Evolutionary conservation across 2,797 vertebrate genomes (phyloP).

Genomic region (Notolepis coatsorum): DNA sequence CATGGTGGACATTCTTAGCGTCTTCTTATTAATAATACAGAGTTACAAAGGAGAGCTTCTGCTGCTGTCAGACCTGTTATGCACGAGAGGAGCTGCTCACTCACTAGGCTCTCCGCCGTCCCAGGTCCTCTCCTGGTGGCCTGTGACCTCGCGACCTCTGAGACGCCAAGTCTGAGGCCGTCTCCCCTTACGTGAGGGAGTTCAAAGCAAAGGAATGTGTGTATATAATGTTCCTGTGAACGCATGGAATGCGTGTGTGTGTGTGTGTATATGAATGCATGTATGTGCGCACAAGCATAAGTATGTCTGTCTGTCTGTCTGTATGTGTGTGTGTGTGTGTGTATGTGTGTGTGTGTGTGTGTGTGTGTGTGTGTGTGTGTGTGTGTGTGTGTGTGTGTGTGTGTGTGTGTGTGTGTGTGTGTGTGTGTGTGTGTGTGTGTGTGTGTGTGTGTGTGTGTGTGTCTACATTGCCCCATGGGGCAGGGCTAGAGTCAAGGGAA

Average conservation of each 20-base stretch:
- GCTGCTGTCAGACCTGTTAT: too few relatives aligned
- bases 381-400: not conserved
- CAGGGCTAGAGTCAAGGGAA: slow-evolving; percentile 28
- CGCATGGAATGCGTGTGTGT: slow-evolving; percentile 6
- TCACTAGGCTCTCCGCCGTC: not conserved
- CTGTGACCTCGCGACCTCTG: not conserved
- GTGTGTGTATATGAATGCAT: not conserved
- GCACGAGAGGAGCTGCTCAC: not conserved
- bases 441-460: not conserved
- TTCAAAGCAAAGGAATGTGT: slow-evolving; percentile 31
- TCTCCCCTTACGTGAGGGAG: not conserved
- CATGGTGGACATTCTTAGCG: not conserved
- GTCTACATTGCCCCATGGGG: not conserved
- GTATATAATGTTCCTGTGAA: slow-evolving; percentile 4
- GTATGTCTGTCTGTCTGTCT: not conserved
- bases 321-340: slow-evolving; percentile 9
- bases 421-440: not conserved
- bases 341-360: slow-evolving; percentile 15
- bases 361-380: slow-evolving; percentile 6
- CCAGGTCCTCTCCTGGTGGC: slow-evolving; percentile 19
- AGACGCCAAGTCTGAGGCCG: not conserved
- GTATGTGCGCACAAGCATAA: not conserved
- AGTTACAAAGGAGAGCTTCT: not conserved
- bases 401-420: not conserved
- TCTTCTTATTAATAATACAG: not conserved